Conservation (phyloP, 2,888 invertebrate species). For the Thera britannica region DNA sequence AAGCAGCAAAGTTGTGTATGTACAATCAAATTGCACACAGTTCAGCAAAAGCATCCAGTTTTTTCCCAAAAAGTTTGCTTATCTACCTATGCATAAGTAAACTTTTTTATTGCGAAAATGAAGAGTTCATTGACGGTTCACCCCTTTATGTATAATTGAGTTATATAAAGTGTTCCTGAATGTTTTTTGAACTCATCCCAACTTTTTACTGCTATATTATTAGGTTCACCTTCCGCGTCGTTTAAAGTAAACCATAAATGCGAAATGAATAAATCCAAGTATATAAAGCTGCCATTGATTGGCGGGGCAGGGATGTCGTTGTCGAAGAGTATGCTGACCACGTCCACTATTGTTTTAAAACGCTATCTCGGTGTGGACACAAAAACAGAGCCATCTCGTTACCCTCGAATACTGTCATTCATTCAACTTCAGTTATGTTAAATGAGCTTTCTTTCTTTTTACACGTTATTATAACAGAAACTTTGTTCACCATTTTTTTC, state of each 20-base stretch:
- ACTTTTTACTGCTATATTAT: neutral
- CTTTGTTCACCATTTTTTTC: constrained; percentile 38
- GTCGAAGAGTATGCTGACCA: constrained; percentile 58
- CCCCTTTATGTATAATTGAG: too few relatives aligned
- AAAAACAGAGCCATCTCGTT: constrained; percentile 61
- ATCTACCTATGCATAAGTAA: too few relatives aligned
- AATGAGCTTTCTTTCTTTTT: constrained; percentile 14
- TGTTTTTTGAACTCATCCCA: too few relatives aligned
- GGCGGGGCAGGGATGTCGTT: constrained; percentile 57
- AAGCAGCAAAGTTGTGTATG: too few relatives aligned
- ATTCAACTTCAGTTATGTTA: constrained; percentile 41
- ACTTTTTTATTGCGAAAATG: too few relatives aligned
- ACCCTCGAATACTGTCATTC: constrained; percentile 46
- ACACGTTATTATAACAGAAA: constrained; percentile 22
- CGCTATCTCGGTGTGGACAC: constrained; percentile 57
- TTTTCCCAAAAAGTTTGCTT: too few relatives aligned
- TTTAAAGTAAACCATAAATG: constrained; percentile 20
- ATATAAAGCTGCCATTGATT: constrained; percentile 51
- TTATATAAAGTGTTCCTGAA: too few relatives aligned
- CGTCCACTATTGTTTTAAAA: constrained; percentile 74
- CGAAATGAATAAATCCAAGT: constrained; percentile 26
- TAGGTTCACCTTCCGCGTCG: constrained; percentile 11
- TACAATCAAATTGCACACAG: too few relatives aligned
- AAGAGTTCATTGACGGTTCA: too few relatives aligned
- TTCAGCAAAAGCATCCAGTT: too few relatives aligned